A percentile compares a stretch with the other conserved stretches of the same genome.
Conservation (phyloP, 2,888 invertebrate species). For the Isotomurus palustris region DNA sequence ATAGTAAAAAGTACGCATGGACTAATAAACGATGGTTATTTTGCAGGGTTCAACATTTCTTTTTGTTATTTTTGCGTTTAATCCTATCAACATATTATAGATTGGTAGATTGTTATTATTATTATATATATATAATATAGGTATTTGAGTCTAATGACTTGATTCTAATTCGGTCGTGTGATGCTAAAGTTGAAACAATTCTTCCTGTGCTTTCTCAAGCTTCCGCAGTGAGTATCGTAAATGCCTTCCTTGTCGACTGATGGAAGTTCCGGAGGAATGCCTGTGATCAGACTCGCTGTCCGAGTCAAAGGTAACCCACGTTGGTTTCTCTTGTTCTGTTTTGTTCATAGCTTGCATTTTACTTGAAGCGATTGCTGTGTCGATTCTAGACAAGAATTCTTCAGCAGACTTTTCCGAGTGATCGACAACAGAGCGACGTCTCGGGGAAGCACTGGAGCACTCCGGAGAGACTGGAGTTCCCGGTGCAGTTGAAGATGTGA, state of each 20-base stretch:
- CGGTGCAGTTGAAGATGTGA: slow-evolving; percentile 6
- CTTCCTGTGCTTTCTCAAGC: slow-evolving; percentile 79
- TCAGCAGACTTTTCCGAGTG: slow-evolving; percentile 47
- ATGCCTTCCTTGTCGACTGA: slow-evolving; percentile 73
- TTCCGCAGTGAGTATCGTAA: slow-evolving; percentile 75
- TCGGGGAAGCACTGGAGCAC: slow-evolving; percentile 27
- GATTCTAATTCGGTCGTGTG: too few species aligned
- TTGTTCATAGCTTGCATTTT: slow-evolving; percentile 48
- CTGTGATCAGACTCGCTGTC: slow-evolving; percentile 43
- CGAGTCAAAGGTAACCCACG: slow-evolving; percentile 45
- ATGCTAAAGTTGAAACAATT: slow-evolving; percentile 89
- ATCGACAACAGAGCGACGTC: slow-evolving; percentile 29
- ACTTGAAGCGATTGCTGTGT: slow-evolving; percentile 50
- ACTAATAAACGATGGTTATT: too few species aligned
- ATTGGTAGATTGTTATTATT: too few species aligned
- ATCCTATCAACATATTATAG: not conserved
- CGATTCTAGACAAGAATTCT: slow-evolving; percentile 52
- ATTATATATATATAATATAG: too few species aligned
- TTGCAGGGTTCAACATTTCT: too few species aligned
- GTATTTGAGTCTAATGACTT: too few species aligned
- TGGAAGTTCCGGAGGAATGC: slow-evolving; percentile 31
- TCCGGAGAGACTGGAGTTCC: slow-evolving; percentile 23
- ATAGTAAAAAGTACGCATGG: too few species aligned
- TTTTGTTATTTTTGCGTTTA: too few species aligned
- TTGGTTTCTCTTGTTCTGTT: slow-evolving; percentile 44